Evolutionary conservation across 2,113 vertebrate species (phyloP), one percentile per base, ranked within the genome.

Genomic region (Halcyon senegalensis): DNA sequence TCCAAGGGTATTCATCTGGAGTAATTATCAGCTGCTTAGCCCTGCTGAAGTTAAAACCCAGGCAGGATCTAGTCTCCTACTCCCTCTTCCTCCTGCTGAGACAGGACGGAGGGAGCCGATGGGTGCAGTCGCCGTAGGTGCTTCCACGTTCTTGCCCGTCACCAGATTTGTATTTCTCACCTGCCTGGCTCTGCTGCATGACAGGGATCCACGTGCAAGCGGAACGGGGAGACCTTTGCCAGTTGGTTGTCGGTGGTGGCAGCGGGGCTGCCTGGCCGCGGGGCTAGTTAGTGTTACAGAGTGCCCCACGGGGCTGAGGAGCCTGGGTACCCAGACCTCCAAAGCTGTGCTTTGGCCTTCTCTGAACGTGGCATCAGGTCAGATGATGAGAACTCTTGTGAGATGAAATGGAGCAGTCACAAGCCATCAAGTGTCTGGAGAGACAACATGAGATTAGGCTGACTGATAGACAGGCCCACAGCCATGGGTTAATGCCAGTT

Each of bases 11-110:
- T 91, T 95, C 80, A 81, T 93, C 83, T 41, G 56, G 83, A 92
- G 78, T 93, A 91, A 96, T 97, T 96, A 96, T 73, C 78, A 93
- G 74, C 92, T 95, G 72, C 75, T 93, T 86, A 94, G 58, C 41
- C 58, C 48, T 56, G 67, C 31, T 72, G 67, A 84, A 88, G 74
- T 53, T 75, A 81, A 90, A 87, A 33, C 12, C 43, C 64, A 64
- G 53, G n/a, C 78, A 70, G 24, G 56, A 77, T 80, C 81, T 87
- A 43, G 39, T 81, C 46, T 90, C 28, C 35, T 50, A 15, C 50
- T 90, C 31, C 30, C 16, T 30, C 56, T 60, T 93, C 66, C 23
- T 87, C 23, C 37, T 78, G 27, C 17, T 76, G 64, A 80, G 33
- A 44, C 21, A 56, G 60, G 39, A 35, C 0, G 1, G 31, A 76